Base-by-base conservation (phyloP, 2,797 vertebrate species). In the Chelon auratus region DNA sequence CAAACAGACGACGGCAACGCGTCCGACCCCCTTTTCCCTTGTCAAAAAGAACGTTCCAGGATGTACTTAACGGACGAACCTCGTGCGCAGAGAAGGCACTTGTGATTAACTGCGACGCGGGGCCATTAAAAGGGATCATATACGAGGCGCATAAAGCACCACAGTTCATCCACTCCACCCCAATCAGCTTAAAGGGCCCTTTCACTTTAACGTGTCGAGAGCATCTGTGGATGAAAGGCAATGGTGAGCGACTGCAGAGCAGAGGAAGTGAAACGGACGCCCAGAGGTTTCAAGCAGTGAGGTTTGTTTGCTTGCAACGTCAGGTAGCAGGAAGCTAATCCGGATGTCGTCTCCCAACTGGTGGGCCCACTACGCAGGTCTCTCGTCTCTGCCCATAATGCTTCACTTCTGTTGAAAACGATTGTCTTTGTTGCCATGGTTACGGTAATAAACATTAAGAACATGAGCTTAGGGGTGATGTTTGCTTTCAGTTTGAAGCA, bases 171-270 rank as follows among this genome's bases (percentile, higher is more conserved):
- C 84, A 85, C 85, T 92, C 78, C 64, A 90, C 37, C 55, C 56
- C 75, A 78, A 81, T 87, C 83, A 77, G 82, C 69, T 68, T 80
- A 65, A 86, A 84, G 76, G 69, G 17, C 77, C 76, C 79, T 82
- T 87, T 87, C 60, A 82, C 30, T 84, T 90, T 68, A 57, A 80
- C 81, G 68, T 1, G 55, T 88, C 64, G 66, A 82, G 74, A 87
- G 82, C 12, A 77, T 68, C 30, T 14, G 39, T 8, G 47, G 69
- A 65, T 73, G 71, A 85, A 77, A 81, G 72, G 61, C 58, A 0
- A 56, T 57, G 60, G 36, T 24, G n/a, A 63, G 50, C 33, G 48
- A 40, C 53, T 22, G 45, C 18, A 18, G 48, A 76, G 20, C 57
- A 54, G 36, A 45, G 10, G 51, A 40, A n/a, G 45, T 20, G n/a